Conservation (phyloP, 2,888 invertebrate species). For the Rotaria sp. region DNA sequence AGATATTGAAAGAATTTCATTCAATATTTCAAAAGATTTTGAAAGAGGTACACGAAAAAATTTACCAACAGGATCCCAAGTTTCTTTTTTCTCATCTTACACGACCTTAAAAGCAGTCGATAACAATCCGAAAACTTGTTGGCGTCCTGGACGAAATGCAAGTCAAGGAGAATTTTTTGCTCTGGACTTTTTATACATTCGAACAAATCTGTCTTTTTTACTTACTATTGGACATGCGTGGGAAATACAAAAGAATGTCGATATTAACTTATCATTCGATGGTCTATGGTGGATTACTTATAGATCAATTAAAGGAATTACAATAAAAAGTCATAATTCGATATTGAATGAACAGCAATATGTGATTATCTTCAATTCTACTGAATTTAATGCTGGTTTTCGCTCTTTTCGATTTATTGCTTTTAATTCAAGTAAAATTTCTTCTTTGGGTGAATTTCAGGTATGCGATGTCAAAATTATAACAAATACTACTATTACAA, state of each 20-base stretch:
- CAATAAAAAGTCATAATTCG: background rate
- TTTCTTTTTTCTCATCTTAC: background rate
- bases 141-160: background rate
- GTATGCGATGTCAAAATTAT: too few species aligned
- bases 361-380: background rate
- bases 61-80: background rate
- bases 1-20: background rate
- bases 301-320: background rate
- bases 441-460: too few species aligned
- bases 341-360: background rate
- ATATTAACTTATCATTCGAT: background rate
- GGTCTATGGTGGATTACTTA: background rate
- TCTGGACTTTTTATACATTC: background rate
- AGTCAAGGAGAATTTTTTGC: background rate
- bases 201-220: background rate
- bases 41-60: background rate
- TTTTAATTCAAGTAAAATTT: background rate
- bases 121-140: background rate
- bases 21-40: background rate
- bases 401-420: background rate
- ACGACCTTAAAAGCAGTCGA: background rate
- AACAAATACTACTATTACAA: too few species aligned
- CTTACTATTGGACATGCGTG: background rate
- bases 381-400: background rate
- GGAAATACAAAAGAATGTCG: background rate